Percentiles rank a stretch among this genome's conserved stretches.
phyloP scores from a whole-genome alignment of 2,797 vertebrate genomes.

The Chloroceryle inda region DNA sequence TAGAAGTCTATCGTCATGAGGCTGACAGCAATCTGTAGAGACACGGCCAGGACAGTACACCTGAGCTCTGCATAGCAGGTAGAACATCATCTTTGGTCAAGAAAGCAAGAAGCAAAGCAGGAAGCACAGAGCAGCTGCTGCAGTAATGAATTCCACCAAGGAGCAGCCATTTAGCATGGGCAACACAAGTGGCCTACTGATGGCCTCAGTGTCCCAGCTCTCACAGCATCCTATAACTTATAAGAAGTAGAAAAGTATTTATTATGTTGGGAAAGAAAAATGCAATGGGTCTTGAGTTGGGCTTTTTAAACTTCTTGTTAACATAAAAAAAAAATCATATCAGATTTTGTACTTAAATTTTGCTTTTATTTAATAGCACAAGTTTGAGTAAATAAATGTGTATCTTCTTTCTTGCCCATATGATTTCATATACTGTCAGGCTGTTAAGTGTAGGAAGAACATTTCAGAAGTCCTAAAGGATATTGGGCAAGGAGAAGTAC shows the following conservation, averaged over 20 bases:
- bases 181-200: background rate
- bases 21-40: background rate
- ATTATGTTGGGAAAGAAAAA: background rate
- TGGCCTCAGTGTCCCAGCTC: background rate
- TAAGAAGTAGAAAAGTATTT: background rate
- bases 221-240: rapidly evolving
- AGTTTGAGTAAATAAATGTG: background rate
- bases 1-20: background rate
- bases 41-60: rapidly evolving
- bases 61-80: background rate
- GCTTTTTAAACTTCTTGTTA: background rate
- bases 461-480: background rate
- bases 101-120: background rate
- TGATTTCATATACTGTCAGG: background rate
- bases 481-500: background rate
- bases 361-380: background rate
- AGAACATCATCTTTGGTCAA: background rate
- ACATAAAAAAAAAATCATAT: background rate
- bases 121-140: background rate
- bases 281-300: rapidly evolving
- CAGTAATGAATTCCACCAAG: background rate
- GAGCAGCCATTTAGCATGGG: background rate
- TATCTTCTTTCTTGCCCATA: background rate
- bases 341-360: background rate
- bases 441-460: background rate